These are phyloP conservation scores for Elmis aenea DNA, from an alignment of 2,888 invertebrate species.

Conservation along the genomic window DNA sequence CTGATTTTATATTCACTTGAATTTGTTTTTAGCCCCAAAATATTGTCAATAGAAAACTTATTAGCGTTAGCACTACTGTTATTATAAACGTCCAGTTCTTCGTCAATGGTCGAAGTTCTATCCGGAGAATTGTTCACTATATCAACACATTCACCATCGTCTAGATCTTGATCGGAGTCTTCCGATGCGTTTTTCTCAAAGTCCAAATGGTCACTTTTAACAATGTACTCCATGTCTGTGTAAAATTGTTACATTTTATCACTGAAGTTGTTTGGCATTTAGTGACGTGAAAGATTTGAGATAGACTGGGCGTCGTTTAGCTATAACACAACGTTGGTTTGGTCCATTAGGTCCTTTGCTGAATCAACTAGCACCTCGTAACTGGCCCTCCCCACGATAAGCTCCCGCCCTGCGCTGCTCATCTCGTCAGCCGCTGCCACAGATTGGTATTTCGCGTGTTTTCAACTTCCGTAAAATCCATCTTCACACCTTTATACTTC, in stretches of 20 bases:
- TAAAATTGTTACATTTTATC: constrained; percentile 2
- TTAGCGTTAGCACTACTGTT: constrained; percentile 30
- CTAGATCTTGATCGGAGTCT: constrained; percentile 28
- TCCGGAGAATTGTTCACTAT: constrained; percentile 29
- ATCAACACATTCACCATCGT: constrained; percentile 36
- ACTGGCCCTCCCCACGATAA: constrained; percentile 27
- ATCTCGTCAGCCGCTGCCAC: constrained; percentile 38
- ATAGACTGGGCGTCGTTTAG: constrained; percentile 26
- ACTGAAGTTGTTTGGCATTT: constrained; percentile 9
- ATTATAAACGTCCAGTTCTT: constrained; percentile 24
- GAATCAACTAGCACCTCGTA: constrained; percentile 40
- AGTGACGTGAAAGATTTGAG: constrained; percentile 26
- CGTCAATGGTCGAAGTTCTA: constrained; percentile 22
- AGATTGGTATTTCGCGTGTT: constrained; percentile 48
- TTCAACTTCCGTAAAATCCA: constrained; percentile 41
- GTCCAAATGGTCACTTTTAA: constrained; percentile 16
- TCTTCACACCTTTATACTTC: constrained; percentile 44
- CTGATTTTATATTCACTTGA: constrained; percentile 17
- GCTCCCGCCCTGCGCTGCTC: constrained; percentile 27
- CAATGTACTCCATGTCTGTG: constrained; percentile 13
- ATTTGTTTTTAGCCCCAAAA: constrained; percentile 35
- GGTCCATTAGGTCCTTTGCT: constrained; percentile 41
- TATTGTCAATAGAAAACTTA: constrained; percentile 46
- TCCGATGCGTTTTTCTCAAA: constrained; percentile 20
- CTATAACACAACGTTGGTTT: constrained; percentile 31